These are phyloP conservation scores for Anoplius nigerrimus DNA, from an alignment of 2,888 invertebrate species.

Conservation along the genomic window DNA sequence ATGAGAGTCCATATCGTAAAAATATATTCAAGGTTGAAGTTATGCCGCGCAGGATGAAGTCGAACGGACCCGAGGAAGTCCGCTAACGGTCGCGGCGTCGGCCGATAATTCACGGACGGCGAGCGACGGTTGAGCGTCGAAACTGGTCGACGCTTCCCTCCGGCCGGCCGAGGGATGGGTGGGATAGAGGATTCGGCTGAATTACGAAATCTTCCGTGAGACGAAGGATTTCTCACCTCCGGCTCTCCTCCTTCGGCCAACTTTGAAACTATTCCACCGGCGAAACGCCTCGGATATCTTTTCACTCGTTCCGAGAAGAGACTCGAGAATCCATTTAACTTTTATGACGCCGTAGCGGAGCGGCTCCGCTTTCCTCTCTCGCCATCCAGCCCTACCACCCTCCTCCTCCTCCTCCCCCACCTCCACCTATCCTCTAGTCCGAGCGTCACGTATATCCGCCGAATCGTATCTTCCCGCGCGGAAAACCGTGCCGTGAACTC, in stretches of 20 bases:
- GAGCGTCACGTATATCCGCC: not conserved
- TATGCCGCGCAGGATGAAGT: too few relatives aligned
- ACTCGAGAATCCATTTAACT: conserved; percentile 53
- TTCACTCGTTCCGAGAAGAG: conserved; percentile 19
- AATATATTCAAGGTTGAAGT: too few relatives aligned
- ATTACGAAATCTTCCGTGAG: conserved; percentile 40
- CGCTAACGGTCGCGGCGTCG: too few relatives aligned
- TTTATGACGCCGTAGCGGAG: conserved; percentile 46
- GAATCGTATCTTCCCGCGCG: conserved; percentile 4
- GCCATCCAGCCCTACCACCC: conserved; percentile 5
- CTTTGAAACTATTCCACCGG: conserved; percentile 43
- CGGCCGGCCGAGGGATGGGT: too few relatives aligned
- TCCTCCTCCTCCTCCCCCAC: not conserved
- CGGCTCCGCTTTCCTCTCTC: conserved; percentile 37
- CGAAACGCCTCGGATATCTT: conserved; percentile 38
- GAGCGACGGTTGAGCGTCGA: too few relatives aligned
- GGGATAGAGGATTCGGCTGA: conserved; percentile 6
- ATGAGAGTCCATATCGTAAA: too few relatives aligned
- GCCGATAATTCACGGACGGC: too few relatives aligned
- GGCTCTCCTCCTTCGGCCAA: conserved; percentile 3
- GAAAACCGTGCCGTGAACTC: conserved; percentile 29
- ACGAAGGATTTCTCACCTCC: conserved; percentile 24
- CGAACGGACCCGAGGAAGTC: too few relatives aligned
- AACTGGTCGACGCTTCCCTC: too few relatives aligned
- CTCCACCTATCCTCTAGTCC: not conserved